These are phyloP conservation scores for Glossophaga mutica DNA, from an alignment of 2,797 vertebrate species.

Conservation along the genomic window DNA sequence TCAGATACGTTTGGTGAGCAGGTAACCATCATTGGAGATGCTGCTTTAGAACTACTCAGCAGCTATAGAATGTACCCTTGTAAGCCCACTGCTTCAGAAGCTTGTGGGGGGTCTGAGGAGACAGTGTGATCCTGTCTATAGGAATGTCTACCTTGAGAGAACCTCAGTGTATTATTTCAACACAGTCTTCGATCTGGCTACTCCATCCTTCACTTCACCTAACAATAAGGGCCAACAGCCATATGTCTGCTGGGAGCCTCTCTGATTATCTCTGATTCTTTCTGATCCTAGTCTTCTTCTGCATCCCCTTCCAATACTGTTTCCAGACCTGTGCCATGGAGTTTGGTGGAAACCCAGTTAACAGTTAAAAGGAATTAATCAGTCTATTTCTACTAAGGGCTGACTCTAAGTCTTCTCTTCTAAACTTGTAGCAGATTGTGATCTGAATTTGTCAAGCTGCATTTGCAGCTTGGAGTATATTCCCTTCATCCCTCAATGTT, in stretches of 20 bases:
- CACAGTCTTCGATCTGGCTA: not conserved
- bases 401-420: not conserved
- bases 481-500: not conserved
- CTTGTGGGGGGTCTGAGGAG: not conserved
- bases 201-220: not conserved
- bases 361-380: not conserved
- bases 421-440: not conserved
- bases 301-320: not conserved
- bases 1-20: not conserved
- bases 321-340: not conserved
- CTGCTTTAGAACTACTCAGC: not conserved
- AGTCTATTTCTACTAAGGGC: not conserved
- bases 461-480: not conserved
- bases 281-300: not conserved
- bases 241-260: too few relatives aligned
- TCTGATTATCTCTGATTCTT: not conserved
- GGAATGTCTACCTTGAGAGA: not conserved
- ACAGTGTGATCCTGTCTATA: too few relatives aligned
- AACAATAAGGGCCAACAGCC: not conserved
- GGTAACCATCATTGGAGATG: rapidly evolving
- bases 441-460: not conserved
- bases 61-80: not conserved
- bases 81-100: not conserved
- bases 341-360: not conserved
- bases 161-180: not conserved